These are phyloP conservation scores for Thalassarche chlororhynchos DNA, from an alignment of 2,113 vertebrate genomes.

Conservation along the genomic window DNA sequence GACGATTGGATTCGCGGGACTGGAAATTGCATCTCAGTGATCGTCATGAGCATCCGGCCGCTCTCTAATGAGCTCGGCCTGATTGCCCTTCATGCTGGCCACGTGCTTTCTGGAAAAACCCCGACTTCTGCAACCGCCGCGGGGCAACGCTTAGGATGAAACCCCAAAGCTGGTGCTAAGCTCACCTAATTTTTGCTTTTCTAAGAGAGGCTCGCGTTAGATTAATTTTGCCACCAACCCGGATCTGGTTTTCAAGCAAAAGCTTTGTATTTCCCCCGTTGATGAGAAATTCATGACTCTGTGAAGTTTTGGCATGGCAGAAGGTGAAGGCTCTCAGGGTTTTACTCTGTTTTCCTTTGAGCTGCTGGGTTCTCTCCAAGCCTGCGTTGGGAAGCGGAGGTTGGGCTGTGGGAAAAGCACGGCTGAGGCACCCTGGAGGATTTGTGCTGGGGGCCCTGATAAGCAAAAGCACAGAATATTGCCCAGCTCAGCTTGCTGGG, in stretches of 20 bases:
- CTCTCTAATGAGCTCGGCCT: neutral
- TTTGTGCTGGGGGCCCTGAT: neutral
- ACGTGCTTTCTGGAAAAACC: neutral
- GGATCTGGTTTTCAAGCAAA: neutral
- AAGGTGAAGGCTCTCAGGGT: neutral
- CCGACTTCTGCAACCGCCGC: neutral
- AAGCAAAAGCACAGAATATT: neutral
- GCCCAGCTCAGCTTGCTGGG: neutral
- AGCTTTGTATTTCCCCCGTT: neutral
- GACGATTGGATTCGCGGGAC: neutral
- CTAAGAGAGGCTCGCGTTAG: neutral
- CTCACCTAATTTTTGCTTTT: neutral
- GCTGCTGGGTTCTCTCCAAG: neutral
- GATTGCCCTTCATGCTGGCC: neutral
- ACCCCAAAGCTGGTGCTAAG: neutral
- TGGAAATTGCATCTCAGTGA: neutral
- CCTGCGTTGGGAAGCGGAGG: neutral
- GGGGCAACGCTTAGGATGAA: neutral
- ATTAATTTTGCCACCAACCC: neutral
- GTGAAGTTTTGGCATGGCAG: neutral
- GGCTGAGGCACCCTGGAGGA: neutral
- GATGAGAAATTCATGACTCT: neutral
- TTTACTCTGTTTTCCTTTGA: neutral
- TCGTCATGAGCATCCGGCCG: neutral
- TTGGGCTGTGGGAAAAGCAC: neutral